A percentile compares a stretch with the other conserved stretches of the same genome.
Evolutionary conservation across 30 jellyfish, hydroid and myxozoan species (phyloP).

Genomic region (Hydractinia symbiolongicarpus): DNA sequence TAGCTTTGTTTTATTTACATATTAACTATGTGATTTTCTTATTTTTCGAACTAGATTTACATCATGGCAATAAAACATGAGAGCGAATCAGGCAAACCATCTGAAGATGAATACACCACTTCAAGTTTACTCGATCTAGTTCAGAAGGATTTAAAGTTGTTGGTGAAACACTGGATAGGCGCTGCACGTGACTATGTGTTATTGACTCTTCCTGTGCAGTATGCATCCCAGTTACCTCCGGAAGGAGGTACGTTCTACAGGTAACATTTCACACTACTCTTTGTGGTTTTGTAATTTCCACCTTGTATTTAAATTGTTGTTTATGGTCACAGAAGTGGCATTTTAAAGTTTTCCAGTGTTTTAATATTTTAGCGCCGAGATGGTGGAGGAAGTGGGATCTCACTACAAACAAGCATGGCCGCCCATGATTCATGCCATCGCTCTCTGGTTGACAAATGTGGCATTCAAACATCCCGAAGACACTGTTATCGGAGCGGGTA

Average conservation of each 20-base stretch:
- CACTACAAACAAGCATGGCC: constrained; percentile 94
- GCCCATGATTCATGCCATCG: constrained; percentile 77
- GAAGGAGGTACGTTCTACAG: constrained; percentile 82
- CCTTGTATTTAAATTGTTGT: no score
- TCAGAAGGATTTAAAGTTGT: constrained; percentile 57
- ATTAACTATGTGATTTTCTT: not conserved
- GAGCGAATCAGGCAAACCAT: constrained; percentile 22
- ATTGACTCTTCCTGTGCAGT: constrained; percentile 71
- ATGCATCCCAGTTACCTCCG: constrained; percentile 71
- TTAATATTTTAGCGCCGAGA: constrained; percentile 46
- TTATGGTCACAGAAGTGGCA: no score
- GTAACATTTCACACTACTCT: constrained; percentile 5
- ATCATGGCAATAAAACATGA: constrained; percentile 84
- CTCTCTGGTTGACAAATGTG: constrained; percentile 73
- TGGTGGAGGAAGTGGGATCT: constrained; percentile 72
- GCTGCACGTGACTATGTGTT: constrained; percentile 66
- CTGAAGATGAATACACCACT: constrained; percentile 31
- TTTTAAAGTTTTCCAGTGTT: not conserved
- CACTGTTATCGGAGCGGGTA: constrained; percentile 80
- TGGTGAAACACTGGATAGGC: constrained; percentile 79
- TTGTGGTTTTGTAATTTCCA: no score
- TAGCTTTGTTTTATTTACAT: not conserved
- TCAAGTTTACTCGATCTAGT: constrained; percentile 73
- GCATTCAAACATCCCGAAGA: constrained; percentile 52
- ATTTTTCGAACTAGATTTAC: constrained; percentile 55